phyloP scores from a whole-genome alignment of 2,113 vertebrate species.

The Pteropus alecto region DNA sequence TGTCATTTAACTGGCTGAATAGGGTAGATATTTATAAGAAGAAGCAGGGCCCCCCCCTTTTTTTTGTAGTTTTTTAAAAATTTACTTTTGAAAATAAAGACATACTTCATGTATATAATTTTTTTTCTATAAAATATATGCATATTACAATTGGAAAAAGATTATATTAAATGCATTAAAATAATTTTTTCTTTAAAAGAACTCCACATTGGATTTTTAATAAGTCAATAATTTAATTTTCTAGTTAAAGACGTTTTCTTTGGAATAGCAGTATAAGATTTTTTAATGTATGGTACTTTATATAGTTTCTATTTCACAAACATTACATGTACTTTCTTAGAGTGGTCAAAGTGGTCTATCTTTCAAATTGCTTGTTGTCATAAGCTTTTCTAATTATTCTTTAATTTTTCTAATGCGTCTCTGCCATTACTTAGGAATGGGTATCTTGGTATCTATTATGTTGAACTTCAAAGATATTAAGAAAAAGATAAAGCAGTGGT shows the following conservation, averaged over 20 bases:
- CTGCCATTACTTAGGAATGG: too few relatives aligned
- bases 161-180: neutral
- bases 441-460: neutral
- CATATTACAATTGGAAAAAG: neutral
- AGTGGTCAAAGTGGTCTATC: neutral
- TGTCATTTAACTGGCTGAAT: neutral
- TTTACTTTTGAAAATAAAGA: neutral
- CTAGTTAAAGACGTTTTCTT: neutral
- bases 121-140: neutral
- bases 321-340: neutral
- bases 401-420: neutral
- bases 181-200: neutral
- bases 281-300: neutral
- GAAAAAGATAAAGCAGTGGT: neutral
- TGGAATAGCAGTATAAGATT: neutral
- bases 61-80: neutral
- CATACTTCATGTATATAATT: neutral
- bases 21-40: neutral
- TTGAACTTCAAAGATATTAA: neutral
- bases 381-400: neutral
- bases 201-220: neutral
- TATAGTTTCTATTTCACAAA: neutral
- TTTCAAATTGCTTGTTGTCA: neutral
- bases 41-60: neutral
- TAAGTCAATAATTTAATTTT: neutral